Evolutionary conservation across 2,797 vertebrate species (phyloP), one percentile per base, ranked within the genome.

Genomic region (Crax fasciolata): DNA sequence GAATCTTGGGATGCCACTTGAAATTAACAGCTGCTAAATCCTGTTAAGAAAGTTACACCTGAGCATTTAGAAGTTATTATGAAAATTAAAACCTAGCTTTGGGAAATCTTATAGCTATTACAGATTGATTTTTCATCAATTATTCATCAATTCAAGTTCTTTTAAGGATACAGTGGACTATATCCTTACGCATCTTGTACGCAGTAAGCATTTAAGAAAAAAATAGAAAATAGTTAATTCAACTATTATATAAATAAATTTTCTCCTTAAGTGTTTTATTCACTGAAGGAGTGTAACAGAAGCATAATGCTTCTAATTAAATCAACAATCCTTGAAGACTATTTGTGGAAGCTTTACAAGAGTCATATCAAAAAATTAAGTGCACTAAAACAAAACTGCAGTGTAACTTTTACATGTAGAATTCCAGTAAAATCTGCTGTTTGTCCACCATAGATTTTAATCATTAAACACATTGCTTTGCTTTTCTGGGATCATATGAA

Each of bases 1-100:
- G 76, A 90, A 48, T 75, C 81, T 91, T 51, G 62, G 70, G 70
- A 68, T 41, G 35, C 19, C 49, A 62, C n/a, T 79, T 73, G 30
- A 67, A 76, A 87, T 55, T 73, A 51, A 72, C 16, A 71, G 68
- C 48, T 92, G 46, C 28, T 32, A 76, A 89, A 14, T 44, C 44
- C n/a, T 87, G 25, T 62, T 63, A 43, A 63, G 32, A 63, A 63
- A 63, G 39, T 43, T 82, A 84, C 2, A 82, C 9, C 25, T 62
- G 62, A 79, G 44, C 35, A 76, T 80, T 88, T 25, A 35, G 28
- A 83, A 65, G 32, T 78, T 75, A 59, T 28, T 61, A 72, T 0
- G 0, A 78, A 32, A 18, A 43, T 68, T 72, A 78, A 71, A 71
- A 84, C 30, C 41, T 61, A 52, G 19, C 32, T 86, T 57, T 61